Evolutionary conservation across 2,888 invertebrate species (phyloP), one percentile per base, ranked within the genome.

Genomic region (Portevinia maculata): DNA sequence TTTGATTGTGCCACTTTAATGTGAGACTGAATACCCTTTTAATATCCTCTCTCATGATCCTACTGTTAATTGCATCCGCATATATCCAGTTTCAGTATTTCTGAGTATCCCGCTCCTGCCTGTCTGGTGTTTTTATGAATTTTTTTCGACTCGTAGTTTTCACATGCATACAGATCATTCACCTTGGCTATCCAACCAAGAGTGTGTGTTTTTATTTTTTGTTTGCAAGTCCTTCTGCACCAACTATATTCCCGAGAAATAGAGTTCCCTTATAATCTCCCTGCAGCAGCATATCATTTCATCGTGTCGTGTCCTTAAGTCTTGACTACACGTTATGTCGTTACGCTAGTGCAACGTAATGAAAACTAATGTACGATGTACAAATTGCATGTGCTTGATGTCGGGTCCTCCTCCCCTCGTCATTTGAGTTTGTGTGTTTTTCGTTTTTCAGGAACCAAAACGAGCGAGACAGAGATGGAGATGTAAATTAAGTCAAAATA

Each of bases 321-420:
- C 83, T 65, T 62, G 71, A 73, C 78, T 71, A 83, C 83, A 83
- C 83, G 73, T 83, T 78, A 83, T 83, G 78, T 78, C 83, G 83
- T 83, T 83, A 73, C 62, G 71, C 83, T 67, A 71, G 78, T 71
- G 62, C 78, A 78, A 78, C 78, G 78, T 78, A 78, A 83, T 83
- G 83, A 83, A 83, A 83, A 83, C 83, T 83, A 83, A 83, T 83
- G 83, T 73, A 83, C 67, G 78, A 73, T 83, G 83, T 83, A 83
- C 83, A 78, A 83, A 81, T 65, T 76, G 70, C 81, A 81, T 81
- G 78, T 83, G 78, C 83, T 78, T 83, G 78, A 53, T 79, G 74
- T 28, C 50, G 39, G 39, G 39, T 6, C 5, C 48, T 13, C 30
- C 44, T 59, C 11, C 32, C 28, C 52, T 21, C 1, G 13, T 32